These are phyloP conservation scores for Dasysyrphus albostriatus DNA, from an alignment of 2,888 invertebrate species.

Conservation along the genomic window DNA sequence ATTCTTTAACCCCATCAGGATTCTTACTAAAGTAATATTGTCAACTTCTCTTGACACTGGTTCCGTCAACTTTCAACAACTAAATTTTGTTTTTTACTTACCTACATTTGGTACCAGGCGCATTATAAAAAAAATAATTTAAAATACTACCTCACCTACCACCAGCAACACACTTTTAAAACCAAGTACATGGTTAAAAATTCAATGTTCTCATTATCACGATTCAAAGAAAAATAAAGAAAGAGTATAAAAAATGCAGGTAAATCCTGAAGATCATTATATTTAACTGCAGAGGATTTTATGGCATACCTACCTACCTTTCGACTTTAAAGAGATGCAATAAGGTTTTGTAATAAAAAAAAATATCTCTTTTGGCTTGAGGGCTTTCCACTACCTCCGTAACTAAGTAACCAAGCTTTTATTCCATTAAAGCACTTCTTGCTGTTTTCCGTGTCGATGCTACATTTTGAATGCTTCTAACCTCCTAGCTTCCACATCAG, in stretches of 20 bases:
- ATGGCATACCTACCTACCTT: neutral
- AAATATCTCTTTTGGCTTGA: slow-evolving; percentile 5
- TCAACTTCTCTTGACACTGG: no score
- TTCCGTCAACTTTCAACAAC: no score
- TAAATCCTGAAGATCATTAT: neutral
- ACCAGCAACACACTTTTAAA: no score
- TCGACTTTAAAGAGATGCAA: neutral
- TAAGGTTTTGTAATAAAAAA: slow-evolving; percentile 3
- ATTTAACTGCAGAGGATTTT: neutral
- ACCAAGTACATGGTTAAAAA: no score
- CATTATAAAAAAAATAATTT: no score
- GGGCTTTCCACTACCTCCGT: neutral
- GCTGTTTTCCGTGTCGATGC: neutral
- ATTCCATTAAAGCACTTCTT: neutral
- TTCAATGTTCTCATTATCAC: neutral
- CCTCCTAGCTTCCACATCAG: neutral
- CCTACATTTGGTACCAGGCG: no score
- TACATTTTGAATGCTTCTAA: neutral
- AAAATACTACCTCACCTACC: no score
- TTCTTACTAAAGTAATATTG: no score
- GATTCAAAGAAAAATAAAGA: neutral
- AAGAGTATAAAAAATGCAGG: neutral
- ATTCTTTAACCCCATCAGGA: no score
- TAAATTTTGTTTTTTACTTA: no score
- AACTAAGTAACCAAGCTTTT: slow-evolving; percentile 22